Evolutionary conservation across 2,797 vertebrate species (phyloP).

Genomic region (Ptychobarbus kaznakovi): DNA sequence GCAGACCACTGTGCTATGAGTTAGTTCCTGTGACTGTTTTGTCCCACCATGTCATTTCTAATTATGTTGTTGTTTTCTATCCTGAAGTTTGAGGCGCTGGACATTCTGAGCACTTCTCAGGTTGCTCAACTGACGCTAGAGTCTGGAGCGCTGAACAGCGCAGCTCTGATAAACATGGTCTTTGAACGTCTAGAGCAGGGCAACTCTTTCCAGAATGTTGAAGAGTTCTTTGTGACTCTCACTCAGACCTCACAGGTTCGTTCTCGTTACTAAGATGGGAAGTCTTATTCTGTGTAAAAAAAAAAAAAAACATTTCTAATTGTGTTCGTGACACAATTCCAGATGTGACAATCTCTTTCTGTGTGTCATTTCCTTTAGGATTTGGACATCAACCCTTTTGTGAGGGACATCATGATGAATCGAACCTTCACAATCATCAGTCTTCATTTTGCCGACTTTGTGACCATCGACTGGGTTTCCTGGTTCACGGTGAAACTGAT

Average conservation of each 20-base stretch:
- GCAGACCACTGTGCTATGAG: too few relatives aligned
- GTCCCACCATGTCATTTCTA: background rate
- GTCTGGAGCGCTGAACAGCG: constrained; percentile 32
- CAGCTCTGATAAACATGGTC: constrained; percentile 33
- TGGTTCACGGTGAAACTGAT: constrained; percentile 63
- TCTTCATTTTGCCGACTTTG: too few relatives aligned
- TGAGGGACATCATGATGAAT: background rate
- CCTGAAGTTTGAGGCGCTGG: too few relatives aligned
- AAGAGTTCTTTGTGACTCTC: constrained; percentile 58
- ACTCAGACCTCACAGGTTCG: constrained; percentile 47
- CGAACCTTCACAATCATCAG: background rate
- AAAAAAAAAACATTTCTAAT: too few relatives aligned
- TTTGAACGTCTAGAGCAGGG: constrained; percentile 12
- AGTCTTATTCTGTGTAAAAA: too few relatives aligned
- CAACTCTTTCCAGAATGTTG: constrained; percentile 59
- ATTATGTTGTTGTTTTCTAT: too few relatives aligned
- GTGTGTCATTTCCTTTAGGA: background rate
- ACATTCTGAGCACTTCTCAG: too few relatives aligned
- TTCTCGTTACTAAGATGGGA: too few relatives aligned
- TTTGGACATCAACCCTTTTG: background rate
- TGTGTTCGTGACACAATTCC: too few relatives aligned
- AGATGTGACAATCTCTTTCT: too few relatives aligned
- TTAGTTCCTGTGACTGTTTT: background rate
- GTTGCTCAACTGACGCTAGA: too few relatives aligned
- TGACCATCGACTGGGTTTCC: constrained; percentile 26